phyloP scores from a whole-genome alignment of 2,888 invertebrate genomes.

The Orchesellides sinensis region DNA sequence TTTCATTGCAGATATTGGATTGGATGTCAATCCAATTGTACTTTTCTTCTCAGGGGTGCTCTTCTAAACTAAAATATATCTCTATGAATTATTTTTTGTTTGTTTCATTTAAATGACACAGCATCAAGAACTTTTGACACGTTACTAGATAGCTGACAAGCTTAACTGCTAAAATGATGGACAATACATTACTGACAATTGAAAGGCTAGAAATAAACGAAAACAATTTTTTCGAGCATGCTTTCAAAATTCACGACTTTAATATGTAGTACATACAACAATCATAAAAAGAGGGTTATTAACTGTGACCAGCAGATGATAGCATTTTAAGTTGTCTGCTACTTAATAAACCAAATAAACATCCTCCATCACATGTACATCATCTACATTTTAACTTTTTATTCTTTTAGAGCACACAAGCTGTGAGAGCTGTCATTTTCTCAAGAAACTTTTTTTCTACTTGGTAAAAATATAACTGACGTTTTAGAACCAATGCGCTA shows the following conservation, averaged over 20 bases:
- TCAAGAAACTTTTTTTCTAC: slow-evolving; percentile 23
- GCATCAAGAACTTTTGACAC: slow-evolving; percentile 37
- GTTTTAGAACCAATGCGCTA: slow-evolving; percentile 38
- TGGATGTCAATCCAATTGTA: not conserved
- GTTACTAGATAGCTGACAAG: slow-evolving; percentile 52
- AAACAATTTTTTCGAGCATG: slow-evolving; percentile 11
- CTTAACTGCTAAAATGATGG: slow-evolving; percentile 41
- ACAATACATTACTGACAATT: slow-evolving; percentile 34
- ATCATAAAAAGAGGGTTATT: not conserved
- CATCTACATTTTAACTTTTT: slow-evolving; percentile 24
- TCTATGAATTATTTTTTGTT: not conserved
- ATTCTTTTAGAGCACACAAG: slow-evolving; percentile 53
- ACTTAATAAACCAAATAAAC: slow-evolving; percentile 50
- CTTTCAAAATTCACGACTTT: slow-evolving; percentile 36
- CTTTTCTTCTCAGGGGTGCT: not conserved
- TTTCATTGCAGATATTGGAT: no score
- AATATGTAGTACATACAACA: not conserved
- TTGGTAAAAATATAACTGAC: slow-evolving; percentile 38
- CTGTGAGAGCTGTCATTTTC: slow-evolving; percentile 62
- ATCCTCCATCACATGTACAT: slow-evolving; percentile 4
- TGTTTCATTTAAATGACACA: slow-evolving; percentile 20
- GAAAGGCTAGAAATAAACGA: slow-evolving; percentile 27
- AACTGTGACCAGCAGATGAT: not conserved
- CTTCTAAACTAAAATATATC: no score
- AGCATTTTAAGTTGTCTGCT: slow-evolving; percentile 29